Conservation (phyloP, 1,140 invertebrate genomes). For the Ceratina australensis region DNA sequence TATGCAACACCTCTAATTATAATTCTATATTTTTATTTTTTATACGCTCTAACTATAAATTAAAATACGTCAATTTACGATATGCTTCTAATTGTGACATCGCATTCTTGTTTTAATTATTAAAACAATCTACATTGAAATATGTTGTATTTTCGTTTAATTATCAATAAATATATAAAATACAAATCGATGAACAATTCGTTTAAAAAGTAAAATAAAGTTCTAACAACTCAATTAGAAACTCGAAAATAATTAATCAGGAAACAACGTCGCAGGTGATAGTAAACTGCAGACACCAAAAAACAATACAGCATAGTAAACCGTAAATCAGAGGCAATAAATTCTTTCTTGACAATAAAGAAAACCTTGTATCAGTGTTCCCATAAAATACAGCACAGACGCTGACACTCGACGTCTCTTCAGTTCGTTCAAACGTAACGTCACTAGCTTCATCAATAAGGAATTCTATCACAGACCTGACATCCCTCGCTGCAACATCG, state of each 20-base stretch:
- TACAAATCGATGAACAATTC: too few relatives aligned
- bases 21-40: too few relatives aligned
- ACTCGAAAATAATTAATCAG: conserved; percentile 31
- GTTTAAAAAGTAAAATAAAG: background rate
- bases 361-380: background rate
- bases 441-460: background rate
- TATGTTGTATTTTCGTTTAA: background rate
- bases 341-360: conserved; percentile 44
- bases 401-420: background rate
- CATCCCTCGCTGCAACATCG: background rate
- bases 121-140: background rate
- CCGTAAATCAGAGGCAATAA: conserved; percentile 61
- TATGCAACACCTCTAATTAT: conserved; percentile 9
- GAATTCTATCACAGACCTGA: background rate
- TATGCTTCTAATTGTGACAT: too few relatives aligned
- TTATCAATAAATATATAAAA: background rate
- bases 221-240: background rate
- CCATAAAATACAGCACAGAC: background rate
- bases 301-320: conserved; percentile 63
- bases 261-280: conserved; percentile 51
- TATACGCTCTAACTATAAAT: too few relatives aligned
- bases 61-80: too few relatives aligned
- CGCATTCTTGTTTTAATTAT: background rate
- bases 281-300: conserved; percentile 64
- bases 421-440: background rate